Conservation (phyloP, 35 echinoderm and acorn worm species). For the Stichopus chloronotus region DNA sequence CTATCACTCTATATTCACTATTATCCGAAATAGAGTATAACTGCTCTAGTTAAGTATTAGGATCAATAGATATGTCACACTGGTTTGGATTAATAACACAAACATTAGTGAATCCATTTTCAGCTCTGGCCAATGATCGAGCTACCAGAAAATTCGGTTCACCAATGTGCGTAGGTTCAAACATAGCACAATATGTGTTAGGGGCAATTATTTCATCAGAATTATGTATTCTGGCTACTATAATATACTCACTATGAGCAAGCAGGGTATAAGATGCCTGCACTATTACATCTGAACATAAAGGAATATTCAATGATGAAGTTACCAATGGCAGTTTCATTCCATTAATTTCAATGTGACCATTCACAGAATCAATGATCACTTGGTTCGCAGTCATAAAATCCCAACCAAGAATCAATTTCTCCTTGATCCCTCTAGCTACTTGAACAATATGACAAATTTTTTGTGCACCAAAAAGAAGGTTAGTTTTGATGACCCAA, state of each 20-base stretch:
- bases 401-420: constrained; percentile 22
- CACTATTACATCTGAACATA: not conserved
- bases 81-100: constrained; percentile 30
- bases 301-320: not conserved
- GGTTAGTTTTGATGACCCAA: not conserved
- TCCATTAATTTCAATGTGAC: not conserved
- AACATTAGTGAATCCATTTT: constrained; percentile 37
- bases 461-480: not conserved
- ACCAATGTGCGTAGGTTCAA: not conserved
- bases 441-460: not conserved
- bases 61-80: not conserved
- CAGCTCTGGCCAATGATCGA: not conserved
- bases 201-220: not conserved
- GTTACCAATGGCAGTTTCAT: not conserved
- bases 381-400: not conserved
- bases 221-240: not conserved
- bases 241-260: not conserved
- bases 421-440: not conserved
- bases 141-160: not conserved
- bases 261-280: not conserved
- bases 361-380: not conserved
- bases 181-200: not conserved
- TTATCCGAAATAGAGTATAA: not conserved
- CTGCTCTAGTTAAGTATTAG: not conserved
- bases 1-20: not conserved